Conservation (phyloP, 2,888 invertebrate genomes). For the Margaritifera margaritifera region DNA sequence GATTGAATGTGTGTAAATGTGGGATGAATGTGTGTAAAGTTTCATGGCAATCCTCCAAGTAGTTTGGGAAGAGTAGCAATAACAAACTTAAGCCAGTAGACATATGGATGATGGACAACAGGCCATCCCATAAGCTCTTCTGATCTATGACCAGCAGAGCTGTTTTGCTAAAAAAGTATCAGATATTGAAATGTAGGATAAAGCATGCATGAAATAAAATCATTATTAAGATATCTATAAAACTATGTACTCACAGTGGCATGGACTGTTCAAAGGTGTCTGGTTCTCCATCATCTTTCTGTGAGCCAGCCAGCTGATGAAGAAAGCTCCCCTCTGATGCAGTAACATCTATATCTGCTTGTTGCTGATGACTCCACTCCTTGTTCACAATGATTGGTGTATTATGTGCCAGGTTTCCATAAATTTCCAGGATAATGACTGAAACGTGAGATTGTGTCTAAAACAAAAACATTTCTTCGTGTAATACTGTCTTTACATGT, state of each 20-base stretch:
- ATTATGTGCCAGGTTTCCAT: conserved; percentile 52
- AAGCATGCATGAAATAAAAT: too few species aligned
- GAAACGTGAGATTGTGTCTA: conserved; percentile 10
- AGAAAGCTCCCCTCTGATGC: conserved; percentile 1
- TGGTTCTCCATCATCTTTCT: neutral
- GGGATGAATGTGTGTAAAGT: too few species aligned
- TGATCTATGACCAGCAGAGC: too few species aligned
- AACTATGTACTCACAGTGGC: too few species aligned
- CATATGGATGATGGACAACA: too few species aligned
- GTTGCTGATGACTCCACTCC: conserved; percentile 33
- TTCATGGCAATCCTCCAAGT: too few species aligned
- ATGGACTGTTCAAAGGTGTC: neutral
- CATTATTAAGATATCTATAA: neutral
- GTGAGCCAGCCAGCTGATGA: neutral
- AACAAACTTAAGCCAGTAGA: too few species aligned
- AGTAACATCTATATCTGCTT: neutral
- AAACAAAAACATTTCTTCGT: neutral
- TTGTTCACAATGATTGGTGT: conserved; percentile 58
- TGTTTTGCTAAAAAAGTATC: too few species aligned
- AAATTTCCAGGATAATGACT: conserved; percentile 69
- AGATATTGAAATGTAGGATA: too few species aligned
- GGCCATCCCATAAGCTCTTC: too few species aligned
- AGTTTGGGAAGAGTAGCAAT: too few species aligned
- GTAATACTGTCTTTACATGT: neutral
- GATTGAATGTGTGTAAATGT: too few species aligned